Percentiles rank a stretch among this genome's conserved stretches.
These are phyloP conservation scores for Chaenodraco wilsoni DNA, from an alignment of 2,797 vertebrate species.

Conservation along the genomic window DNA sequence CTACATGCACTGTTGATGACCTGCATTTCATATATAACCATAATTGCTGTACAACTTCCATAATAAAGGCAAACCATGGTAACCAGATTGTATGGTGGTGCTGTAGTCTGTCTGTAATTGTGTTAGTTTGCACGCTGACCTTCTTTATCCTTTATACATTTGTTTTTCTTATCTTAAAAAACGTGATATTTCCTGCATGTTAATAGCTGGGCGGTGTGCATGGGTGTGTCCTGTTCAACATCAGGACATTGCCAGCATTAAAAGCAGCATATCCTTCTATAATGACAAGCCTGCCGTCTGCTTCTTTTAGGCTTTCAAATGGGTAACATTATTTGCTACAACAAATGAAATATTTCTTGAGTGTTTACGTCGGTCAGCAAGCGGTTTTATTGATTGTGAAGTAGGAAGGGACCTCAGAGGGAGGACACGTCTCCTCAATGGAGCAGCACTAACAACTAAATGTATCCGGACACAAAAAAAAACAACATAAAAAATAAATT, in stretches of 20 bases:
- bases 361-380: background rate
- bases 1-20: too few species aligned
- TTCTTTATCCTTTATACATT: background rate
- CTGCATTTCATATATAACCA: background rate
- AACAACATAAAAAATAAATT: background rate
- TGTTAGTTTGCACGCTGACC: background rate
- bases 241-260: conserved; percentile 1
- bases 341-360: background rate
- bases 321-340: background rate
- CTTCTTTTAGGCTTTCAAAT: background rate
- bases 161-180: background rate
- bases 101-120: background rate
- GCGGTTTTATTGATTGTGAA: conserved; percentile 15
- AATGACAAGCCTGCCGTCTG: too few species aligned
- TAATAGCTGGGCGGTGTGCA: conserved; percentile 1
- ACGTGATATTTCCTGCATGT: background rate
- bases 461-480: too few species aligned
- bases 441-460: background rate
- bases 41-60: background rate
- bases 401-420: conserved; percentile 27
- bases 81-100: background rate
- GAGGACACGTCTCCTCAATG: conserved; percentile 21
- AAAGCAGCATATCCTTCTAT: background rate
- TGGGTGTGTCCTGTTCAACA: conserved; percentile 55
- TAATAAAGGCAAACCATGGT: background rate